A percentile compares a stretch with the other conserved stretches of the same genome.
These are phyloP conservation scores for Muntiacus muntjak DNA, from an alignment of 2,113 vertebrate species.

Conservation along the genomic window DNA sequence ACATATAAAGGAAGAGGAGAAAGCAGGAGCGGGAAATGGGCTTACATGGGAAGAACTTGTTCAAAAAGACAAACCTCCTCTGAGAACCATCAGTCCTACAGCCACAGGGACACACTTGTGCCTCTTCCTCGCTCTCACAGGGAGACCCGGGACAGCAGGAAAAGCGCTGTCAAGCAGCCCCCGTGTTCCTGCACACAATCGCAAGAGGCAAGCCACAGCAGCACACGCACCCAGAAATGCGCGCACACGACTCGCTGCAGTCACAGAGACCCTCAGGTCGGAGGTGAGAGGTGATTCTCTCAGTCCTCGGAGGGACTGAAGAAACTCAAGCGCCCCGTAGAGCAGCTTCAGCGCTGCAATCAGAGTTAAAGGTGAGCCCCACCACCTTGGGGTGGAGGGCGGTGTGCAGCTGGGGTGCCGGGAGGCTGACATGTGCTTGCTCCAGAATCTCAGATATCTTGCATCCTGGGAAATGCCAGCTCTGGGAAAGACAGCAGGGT, in stretches of 20 bases:
- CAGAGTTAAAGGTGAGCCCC: not conserved
- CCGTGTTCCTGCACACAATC: too few relatives aligned
- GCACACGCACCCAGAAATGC: rapidly evolving
- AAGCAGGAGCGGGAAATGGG: not conserved
- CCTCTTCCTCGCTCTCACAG: not conserved
- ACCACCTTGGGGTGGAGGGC: not conserved
- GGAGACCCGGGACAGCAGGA: not conserved
- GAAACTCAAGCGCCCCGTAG: not conserved
- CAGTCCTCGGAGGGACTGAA: not conserved
- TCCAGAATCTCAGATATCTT: not conserved
- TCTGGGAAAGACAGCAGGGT: not conserved
- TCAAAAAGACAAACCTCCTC: not conserved
- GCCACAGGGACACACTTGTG: not conserved
- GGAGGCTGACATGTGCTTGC: not conserved
- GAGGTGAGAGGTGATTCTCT: not conserved
- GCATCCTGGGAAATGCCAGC: not conserved
- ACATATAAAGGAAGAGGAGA: not conserved
- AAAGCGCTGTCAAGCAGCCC: not conserved
- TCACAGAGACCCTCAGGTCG: not conserved
- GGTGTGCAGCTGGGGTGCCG: not conserved
- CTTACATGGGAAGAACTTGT: rapidly evolving
- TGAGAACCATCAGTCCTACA: not conserved
- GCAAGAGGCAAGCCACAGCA: not conserved
- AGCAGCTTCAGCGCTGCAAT: not conserved
- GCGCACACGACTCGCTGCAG: rapidly evolving